Evolutionary conservation across 2,797 vertebrate genomes (phyloP).

Genomic region (Xiphorhynchus erythropygius): DNA sequence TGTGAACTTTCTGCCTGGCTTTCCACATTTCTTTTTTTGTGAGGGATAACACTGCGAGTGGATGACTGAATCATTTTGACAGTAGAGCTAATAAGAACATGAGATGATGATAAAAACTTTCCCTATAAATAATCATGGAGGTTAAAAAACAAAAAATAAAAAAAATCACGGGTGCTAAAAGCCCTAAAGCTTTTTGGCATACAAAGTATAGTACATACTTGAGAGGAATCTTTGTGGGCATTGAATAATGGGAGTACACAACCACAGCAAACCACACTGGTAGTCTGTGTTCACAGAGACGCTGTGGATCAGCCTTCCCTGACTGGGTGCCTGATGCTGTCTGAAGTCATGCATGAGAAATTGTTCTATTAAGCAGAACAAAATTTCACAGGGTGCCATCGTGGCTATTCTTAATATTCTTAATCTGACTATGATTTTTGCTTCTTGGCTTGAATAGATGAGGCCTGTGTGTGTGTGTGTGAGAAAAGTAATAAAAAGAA

Average conservation of each 20-base stretch:
- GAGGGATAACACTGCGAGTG: not conserved
- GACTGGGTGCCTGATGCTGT: not conserved
- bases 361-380: not conserved
- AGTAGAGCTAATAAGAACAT: not conserved
- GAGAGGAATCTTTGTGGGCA: not conserved
- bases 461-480: not conserved
- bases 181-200: not conserved
- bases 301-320: not conserved
- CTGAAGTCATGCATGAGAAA: not conserved
- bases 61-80: not conserved
- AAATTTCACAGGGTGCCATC: not conserved
- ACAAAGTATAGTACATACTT: not conserved
- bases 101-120: not conserved
- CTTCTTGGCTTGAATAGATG: not conserved
- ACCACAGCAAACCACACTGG: not conserved
- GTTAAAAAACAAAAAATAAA: not conserved
- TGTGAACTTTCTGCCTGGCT: not conserved
- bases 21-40: not conserved
- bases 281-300: not conserved
- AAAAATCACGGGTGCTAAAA: not conserved
- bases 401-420: not conserved
- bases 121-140: not conserved
- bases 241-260: not conserved
- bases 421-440: conserved; percentile 6
- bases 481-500: not conserved